Conservation (phyloP, 2,113 vertebrate genomes). For the Nipponia nippon region DNA sequence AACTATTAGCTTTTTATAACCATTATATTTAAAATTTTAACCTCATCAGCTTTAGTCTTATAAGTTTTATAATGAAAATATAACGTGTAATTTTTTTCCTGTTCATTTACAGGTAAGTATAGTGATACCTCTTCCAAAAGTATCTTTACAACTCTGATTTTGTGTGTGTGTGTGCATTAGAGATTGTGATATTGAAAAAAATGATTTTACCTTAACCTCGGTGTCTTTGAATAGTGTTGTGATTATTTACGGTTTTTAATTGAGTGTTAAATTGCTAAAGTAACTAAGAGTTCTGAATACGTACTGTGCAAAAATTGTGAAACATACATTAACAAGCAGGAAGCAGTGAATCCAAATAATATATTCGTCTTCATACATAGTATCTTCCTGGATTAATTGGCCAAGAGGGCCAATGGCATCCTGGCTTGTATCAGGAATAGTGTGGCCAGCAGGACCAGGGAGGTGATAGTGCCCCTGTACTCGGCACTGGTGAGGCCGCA, state of each 20-base stretch:
- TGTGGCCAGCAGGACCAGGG: too few species aligned
- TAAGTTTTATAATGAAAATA: neutral
- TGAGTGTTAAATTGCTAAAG: neutral
- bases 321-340: neutral
- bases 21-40: neutral
- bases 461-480: too few species aligned
- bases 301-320: neutral
- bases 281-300: neutral
- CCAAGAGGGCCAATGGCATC: too few species aligned
- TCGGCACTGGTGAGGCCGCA: too few species aligned
- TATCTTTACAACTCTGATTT: neutral
- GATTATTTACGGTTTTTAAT: neutral
- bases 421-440: too few species aligned
- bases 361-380: neutral
- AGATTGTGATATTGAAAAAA: neutral
- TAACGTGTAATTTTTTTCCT: neutral
- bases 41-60: neutral
- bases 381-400: neutral
- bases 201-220: neutral
- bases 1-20: neutral
- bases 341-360: neutral
- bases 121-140: neutral
- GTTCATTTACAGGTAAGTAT: neutral
- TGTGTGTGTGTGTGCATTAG: neutral
- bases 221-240: neutral